Base-by-base conservation (phyloP, 2,888 invertebrate genomes). In the Caenorhabditis wallacei region DNA sequence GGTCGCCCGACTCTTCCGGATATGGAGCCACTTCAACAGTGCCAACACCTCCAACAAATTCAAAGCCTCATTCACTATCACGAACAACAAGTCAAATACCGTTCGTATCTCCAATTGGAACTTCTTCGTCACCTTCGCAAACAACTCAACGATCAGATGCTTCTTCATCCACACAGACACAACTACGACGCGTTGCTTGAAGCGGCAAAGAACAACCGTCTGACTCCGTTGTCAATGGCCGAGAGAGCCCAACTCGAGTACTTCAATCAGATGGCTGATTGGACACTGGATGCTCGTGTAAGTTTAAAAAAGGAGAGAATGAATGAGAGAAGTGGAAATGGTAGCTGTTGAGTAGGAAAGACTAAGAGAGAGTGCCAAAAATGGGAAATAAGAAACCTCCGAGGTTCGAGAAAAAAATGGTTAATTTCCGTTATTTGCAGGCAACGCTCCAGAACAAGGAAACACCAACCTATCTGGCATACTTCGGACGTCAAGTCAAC, bases 81-180 rank as follows among this genome's bases (percentile, higher is more conserved):
- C 46, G 78, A 78, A 56, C 69, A 69, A 78, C 78, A 78, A 54
- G 78, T 56, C n/a, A 78, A 78, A 35, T 78, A 78, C 63, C 69
- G 78, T 4, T 78, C 78, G 8, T 78, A 78, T 63, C 46, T 78
- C 22, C 78, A 78, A 24, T n/a, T 78, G 54, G 78, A 78, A 7
- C 18, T 78, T 8, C 78, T 78, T 2, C 61, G 78, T 18, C 35
- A 24, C 18, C 69, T 78, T 0, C 78, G 78, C 22, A 78, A 78
- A 43, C 78, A 78, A 46, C 78, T 78, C 37, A 69, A 54, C 26
- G 78, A 78, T 24, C 69, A 78, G 51, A 78, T 78, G 78, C 30
- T 61, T 13, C 22, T 46, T n/a, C 78, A 78, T 37, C 78, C 78
- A 46, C 54, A 57, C 0, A 59, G 56, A n/a, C 57, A 54, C 7